phyloP scores from a whole-genome alignment of 2,113 vertebrate species.

The Lipophrys pholis region DNA sequence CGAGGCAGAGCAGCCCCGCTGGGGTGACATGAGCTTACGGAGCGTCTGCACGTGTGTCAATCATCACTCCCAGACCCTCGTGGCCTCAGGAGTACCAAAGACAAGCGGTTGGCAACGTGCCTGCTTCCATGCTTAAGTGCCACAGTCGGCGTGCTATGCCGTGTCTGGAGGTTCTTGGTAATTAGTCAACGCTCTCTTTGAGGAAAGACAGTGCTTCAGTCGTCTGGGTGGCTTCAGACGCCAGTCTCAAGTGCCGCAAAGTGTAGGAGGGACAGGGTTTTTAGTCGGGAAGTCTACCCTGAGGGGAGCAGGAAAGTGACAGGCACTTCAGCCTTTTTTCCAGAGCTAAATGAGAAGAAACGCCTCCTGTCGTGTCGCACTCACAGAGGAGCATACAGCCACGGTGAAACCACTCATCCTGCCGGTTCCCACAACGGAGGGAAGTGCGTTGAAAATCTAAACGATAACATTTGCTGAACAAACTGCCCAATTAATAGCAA shows the following conservation, averaged over 20 bases:
- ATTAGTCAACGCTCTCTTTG: constrained; percentile 64
- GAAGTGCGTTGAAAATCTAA: neutral
- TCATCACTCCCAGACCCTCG: constrained; percentile 32
- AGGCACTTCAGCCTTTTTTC: constrained; percentile 60
- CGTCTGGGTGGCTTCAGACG: constrained; percentile 66
- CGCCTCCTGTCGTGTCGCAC: constrained; percentile 10
- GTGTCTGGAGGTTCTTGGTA: constrained; percentile 49
- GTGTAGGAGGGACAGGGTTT: constrained; percentile 43
- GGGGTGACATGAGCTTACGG: neutral
- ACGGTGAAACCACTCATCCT: neutral
- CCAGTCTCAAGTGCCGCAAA: constrained; percentile 65
- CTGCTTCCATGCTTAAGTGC: constrained; percentile 23
- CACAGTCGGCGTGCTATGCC: constrained; percentile 19
- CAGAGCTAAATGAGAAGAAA: constrained; percentile 49
- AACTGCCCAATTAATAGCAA: neutral
- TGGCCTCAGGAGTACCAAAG: neutral
- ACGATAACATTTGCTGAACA: constrained; percentile 3
- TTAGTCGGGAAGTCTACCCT: constrained; percentile 55
- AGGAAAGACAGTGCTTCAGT: constrained; percentile 63
- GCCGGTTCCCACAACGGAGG: neutral
- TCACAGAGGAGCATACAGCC: constrained; percentile 1
- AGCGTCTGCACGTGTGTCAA: constrained; percentile 22
- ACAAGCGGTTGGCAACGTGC: constrained; percentile 23
- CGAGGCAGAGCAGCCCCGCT: constrained; percentile 5
- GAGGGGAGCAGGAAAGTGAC: constrained; percentile 59